Evolutionary conservation across 2,888 invertebrate species (phyloP), one percentile per base, ranked within the genome.

Genomic region (Callimorpha dominula): DNA sequence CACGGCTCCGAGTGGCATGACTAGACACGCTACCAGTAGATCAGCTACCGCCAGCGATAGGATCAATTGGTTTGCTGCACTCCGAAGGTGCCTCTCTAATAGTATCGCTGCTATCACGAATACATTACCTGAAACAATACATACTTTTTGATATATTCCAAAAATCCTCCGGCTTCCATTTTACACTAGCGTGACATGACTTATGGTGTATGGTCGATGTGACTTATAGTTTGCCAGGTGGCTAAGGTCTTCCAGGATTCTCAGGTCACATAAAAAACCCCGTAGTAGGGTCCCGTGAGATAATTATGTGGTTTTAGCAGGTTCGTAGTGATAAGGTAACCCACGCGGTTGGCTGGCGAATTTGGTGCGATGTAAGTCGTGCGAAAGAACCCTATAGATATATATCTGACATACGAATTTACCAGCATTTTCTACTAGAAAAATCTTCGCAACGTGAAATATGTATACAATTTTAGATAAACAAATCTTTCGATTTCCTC

Each of bases 41-140:
- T 99, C 99, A 0, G 99, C 99, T 73, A 99, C 98, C 4, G 99
- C 99, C 91, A 99, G 96, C 40, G 98, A 97, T 78, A 99, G 96
- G 85, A 99, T 98, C 88, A 99, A 96, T 94, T 99, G 98, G 95
- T 99, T 99, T 75, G 98, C 98, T 52, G 98, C 98, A 86, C 97
- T 98, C 88, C 98, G 98, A 75, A 99, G 96, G 91, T 98, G 98
- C 81, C 98, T 96, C 91, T 99, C 99, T 85, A 98, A 95, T 76
- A 98, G 94, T 85, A 99, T 98, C 77, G 99, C 99, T 50, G 98
- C 98, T 93, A 99, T 99, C 87, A 99, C 99, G 94, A 99, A 98
- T 73, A 99, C 97, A 94, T 99, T 99, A 81, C 99, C 99, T 98
- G 94, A 81, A 80, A 84, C 52, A 83, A 76, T 40, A 52, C 72